phyloP scores from a whole-genome alignment of 2,113 vertebrate species.

The Dicrurus megarhynchus region DNA sequence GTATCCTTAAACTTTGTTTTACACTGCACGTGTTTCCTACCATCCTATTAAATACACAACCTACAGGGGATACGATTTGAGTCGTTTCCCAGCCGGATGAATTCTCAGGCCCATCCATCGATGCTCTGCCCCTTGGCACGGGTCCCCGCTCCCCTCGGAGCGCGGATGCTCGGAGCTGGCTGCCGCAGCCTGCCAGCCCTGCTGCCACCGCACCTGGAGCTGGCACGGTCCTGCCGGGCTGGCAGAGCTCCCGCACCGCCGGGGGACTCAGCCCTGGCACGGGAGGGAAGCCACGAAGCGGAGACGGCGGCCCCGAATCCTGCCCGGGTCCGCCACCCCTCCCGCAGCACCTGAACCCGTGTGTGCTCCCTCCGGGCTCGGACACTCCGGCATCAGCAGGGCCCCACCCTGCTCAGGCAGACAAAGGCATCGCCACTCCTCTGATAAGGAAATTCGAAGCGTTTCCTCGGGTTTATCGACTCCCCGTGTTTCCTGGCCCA shows the following conservation, averaged over 20 bases:
- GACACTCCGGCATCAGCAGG: background rate
- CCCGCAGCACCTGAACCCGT: background rate
- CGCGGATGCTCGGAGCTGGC: background rate
- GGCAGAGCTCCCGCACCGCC: fast-evolving
- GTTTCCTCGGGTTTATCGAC: constrained; percentile 29
- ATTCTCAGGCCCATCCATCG: background rate
- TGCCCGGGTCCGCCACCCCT: background rate
- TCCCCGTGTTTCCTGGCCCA: background rate
- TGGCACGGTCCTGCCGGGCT: background rate
- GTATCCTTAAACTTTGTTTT: background rate
- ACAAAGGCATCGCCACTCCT: constrained; percentile 11
- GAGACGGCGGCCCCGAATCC: fast-evolving
- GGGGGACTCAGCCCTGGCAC: background rate
- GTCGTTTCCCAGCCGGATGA: background rate
- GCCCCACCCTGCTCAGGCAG: background rate
- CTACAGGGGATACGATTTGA: background rate
- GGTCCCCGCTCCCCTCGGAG: background rate
- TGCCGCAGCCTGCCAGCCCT: background rate
- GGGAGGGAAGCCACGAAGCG: background rate
- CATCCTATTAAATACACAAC: background rate
- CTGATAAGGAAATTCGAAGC: background rate
- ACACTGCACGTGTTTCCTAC: background rate
- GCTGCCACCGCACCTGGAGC: background rate
- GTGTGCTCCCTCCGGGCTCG: background rate
- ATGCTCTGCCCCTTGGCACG: background rate